phyloP scores from a whole-genome alignment of 2,888 invertebrate species.

The Himalopsyche tibetana region DNA sequence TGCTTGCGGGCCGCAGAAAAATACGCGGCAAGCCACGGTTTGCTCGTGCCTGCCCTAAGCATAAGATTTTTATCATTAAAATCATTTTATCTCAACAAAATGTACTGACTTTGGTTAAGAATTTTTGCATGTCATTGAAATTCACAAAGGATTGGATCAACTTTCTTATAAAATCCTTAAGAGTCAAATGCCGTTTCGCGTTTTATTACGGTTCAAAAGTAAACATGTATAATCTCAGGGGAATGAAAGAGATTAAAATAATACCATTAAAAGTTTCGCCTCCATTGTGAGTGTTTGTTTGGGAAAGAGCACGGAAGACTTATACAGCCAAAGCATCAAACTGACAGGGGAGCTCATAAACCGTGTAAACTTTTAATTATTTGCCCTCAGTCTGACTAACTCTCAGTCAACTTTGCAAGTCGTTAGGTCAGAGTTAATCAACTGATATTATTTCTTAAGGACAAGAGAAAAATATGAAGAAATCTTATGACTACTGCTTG shows the following conservation, averaged over 20 bases:
- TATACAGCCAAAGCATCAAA: conserved; percentile 38
- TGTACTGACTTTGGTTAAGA: no score
- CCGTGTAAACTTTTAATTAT: conserved; percentile 40
- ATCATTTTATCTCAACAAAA: no score
- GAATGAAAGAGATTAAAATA: conserved; percentile 36
- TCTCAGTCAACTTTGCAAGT: conserved; percentile 24
- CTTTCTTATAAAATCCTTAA: not conserved
- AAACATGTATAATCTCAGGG: not conserved
- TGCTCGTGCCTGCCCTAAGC: no score
- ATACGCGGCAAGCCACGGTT: no score
- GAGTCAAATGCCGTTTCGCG: not conserved
- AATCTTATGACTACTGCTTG: not conserved
- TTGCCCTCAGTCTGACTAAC: conserved; percentile 28
- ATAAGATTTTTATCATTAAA: no score
- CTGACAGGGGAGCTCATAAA: conserved; percentile 30
- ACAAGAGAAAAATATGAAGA: conserved; percentile 26
- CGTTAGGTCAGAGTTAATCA: conserved; percentile 39
- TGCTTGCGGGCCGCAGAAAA: no score
- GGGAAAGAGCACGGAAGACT: conserved; percentile 33
- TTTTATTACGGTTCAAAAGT: conserved; percentile 27
- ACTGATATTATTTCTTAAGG: conserved; percentile 16
- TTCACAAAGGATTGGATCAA: no score
- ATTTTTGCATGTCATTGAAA: no score
- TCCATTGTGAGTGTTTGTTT: conserved; percentile 32
- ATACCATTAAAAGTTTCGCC: conserved; percentile 34